These are phyloP conservation scores for Buphagus erythrorhynchus DNA, from an alignment of 2,797 vertebrate genomes.

Conservation along the genomic window DNA sequence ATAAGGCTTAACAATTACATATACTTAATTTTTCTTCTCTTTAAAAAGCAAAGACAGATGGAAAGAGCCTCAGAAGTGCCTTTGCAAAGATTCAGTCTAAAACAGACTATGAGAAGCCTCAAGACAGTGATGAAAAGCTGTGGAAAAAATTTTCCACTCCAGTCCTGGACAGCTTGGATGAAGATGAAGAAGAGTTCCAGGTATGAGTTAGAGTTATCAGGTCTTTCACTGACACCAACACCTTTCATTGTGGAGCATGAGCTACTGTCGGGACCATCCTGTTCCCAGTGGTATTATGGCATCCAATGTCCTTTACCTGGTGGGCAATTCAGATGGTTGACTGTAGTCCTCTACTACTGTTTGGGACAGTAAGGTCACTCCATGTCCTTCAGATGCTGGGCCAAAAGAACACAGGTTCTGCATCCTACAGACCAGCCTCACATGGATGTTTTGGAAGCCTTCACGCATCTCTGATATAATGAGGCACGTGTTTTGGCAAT, in stretches of 20 bases:
- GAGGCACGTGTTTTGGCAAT: neutral
- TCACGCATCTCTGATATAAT: neutral
- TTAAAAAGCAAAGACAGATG: neutral
- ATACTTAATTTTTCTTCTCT: neutral
- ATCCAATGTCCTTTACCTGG: neutral
- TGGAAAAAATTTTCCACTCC: neutral
- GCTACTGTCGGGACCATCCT: neutral
- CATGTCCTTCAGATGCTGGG: neutral
- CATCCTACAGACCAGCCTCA: neutral
- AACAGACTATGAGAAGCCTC: neutral
- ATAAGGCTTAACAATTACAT: neutral
- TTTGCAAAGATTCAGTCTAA: neutral
- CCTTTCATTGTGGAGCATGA: neutral
- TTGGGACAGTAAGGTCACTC: neutral
- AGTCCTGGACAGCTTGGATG: slow-evolving; percentile 19
- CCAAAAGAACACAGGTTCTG: neutral
- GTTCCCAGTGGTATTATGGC: neutral
- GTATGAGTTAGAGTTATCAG: slow-evolving; percentile 45
- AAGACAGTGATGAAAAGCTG: neutral
- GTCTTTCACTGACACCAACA: neutral
- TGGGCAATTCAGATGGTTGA: neutral
- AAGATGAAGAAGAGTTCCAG: slow-evolving; percentile 71
- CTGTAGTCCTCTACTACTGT: neutral
- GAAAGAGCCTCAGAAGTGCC: neutral
- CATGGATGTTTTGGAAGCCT: neutral